phyloP scores from a whole-genome alignment of 2,797 vertebrate genomes.

The Spheniscus humboldti region DNA sequence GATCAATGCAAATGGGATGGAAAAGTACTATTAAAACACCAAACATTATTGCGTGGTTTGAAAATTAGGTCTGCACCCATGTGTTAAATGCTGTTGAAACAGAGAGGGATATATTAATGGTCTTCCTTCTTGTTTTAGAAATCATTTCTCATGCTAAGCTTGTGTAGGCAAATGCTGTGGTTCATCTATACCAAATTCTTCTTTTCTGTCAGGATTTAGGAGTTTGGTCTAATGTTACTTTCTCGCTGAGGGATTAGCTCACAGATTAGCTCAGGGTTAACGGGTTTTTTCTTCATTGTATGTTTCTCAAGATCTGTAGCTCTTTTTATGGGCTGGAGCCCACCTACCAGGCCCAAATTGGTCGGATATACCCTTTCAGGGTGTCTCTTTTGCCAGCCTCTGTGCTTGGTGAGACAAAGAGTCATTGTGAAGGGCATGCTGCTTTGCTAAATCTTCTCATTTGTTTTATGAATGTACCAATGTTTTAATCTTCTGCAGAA shows the following conservation, averaged over 20 bases:
- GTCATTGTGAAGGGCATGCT: background rate
- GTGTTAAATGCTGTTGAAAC: slow-evolving; percentile 24
- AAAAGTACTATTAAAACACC: slow-evolving; percentile 9
- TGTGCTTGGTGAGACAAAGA: background rate
- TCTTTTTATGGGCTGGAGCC: background rate
- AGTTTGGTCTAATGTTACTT: background rate
- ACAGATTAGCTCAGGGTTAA: slow-evolving; percentile 27
- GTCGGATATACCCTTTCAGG: background rate
- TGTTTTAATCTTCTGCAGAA: slow-evolving; percentile 43
- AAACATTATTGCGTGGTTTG: background rate
- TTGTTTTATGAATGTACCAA: slow-evolving; percentile 26
- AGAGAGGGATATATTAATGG: background rate
- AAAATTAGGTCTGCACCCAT: background rate
- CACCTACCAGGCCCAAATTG: slow-evolving; percentile 37
- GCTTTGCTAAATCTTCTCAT: slow-evolving; percentile 42
- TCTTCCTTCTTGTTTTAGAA: background rate
- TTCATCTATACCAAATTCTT: background rate
- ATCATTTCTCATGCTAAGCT: background rate
- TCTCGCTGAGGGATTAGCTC: background rate
- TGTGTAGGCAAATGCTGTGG: background rate
- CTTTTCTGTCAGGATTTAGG: slow-evolving; percentile 10
- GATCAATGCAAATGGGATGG: background rate
- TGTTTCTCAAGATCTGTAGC: background rate
- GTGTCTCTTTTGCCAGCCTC: background rate
- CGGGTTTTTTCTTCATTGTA: slow-evolving; percentile 11